Evolutionary conservation across 2,113 vertebrate species (phyloP), one percentile per base, ranked within the genome.

Genomic region (Sylvietta virens): DNA sequence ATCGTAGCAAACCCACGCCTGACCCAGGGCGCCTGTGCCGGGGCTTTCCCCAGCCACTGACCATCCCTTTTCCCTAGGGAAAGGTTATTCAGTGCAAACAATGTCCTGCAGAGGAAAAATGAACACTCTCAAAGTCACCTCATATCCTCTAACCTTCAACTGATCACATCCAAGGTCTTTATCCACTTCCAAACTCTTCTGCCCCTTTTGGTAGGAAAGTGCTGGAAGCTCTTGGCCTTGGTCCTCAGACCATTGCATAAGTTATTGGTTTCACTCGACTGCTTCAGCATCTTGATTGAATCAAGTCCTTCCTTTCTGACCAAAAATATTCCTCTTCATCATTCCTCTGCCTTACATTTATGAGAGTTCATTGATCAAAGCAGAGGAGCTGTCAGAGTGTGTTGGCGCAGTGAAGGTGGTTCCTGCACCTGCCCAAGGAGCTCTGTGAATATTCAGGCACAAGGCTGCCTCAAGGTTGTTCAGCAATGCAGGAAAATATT

Each of bases 341-440:
- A 73, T 72, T 85, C 28, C 45, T 78, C 4, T 70, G 54, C 37
- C 47, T 72, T 17, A 0, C 35, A 50, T 69, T 86, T 92, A 31
- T 62, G 72, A 44, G 39, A 71, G 51, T 23, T 87, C 81, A 92
- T 82, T 95, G 91, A 95, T 89, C 83, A 95, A 87, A 95, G 90
- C 35, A 54, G 26, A 65, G 47, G 27, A 90, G 78, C 73, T 93
- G 94, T 90, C 92, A 85, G 60, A 58, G 54, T 9, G 58, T 30
- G 50, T 11, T 35, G 82, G 31, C 23, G 21, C 82, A 61, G 70
- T 54, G 91, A 83, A 58, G 60, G 64, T 51, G 30, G 35, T 90
- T 92, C 28, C 92, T 81, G 65, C 66, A 62, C 71, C 67, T 93
- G 85, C 79, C 47, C 74, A 54, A 80, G 58, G 15, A 85, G 50